Base-by-base conservation (phyloP, 2,113 vertebrate genomes). In the Oryzias curvinotus region DNA sequence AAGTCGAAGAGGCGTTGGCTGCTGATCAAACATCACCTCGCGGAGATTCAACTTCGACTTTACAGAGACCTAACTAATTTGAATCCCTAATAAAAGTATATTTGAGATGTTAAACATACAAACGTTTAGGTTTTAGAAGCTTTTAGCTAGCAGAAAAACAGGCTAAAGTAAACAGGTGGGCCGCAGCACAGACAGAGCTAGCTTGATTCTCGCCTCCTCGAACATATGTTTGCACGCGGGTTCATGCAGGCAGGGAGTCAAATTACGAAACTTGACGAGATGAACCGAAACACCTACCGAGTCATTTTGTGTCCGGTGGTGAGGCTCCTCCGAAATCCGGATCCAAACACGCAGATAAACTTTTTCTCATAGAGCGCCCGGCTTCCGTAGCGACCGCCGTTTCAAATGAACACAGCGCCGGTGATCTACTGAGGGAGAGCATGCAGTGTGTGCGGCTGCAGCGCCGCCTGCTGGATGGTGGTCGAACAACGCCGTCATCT, bases 391-490 rank as follows among this genome's bases (percentile, higher is more conserved):
- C 50, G 18, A 74, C 62, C 83, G 85, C 21, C 10, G 36, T 36
- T 91, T 92, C 90, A 92, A 92, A 91, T 85, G 85, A 87, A 86
- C 68, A 86, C 88, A 90, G 81, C 78, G 54, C 78, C 80, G 72
- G 62, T 76, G 86, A 85, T 83, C 68, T 71, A 4, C 15, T 50
- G 54, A 59, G 56, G 28, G 14, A 49, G 25, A 54, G 15, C 5
- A 2, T 41, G 44, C 41, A 14, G 18, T n/a, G 80, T 63, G 1
- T 47, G 51, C 30, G 13, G 21, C 15, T 78, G 68, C 71, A 77
- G 85, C 84, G 90, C 70, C 86, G 49, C 10, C 86, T 82, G 65
- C 53, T 53, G 91, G 82, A 53, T 65, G 7, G 28, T 5, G 26
- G 26, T 23, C 21, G 1, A 23, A 23, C 21, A 23, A 23, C 21